Base-by-base conservation (phyloP, 2,888 invertebrate species). In the Papilio protenor region DNA sequence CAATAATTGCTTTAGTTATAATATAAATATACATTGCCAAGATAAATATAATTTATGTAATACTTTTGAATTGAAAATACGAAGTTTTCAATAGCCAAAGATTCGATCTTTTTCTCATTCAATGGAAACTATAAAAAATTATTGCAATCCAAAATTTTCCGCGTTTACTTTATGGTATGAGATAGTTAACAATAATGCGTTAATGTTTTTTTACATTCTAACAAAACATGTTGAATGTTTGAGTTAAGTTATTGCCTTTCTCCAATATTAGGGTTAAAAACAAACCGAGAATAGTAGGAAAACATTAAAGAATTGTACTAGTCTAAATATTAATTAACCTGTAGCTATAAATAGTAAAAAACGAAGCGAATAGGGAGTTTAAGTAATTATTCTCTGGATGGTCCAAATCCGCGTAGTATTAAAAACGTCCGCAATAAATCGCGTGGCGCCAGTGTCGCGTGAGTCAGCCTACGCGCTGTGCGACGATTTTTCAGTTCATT, bases 371-470 rank as follows among this genome's bases (percentile, higher is more conserved):
- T 79, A 78, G 81, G 76, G 73, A 77, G 76, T 81, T 72, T 82
- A 82, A 84, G 81, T 81, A 83, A 83, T 84, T 84, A 83, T 83
- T 82, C 78, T 80, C 78, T 78, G 81, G 82, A 82, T 81, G 83
- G 83, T 84, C 82, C 84, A 84, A 85, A 86, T 84, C 83, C 84
- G 80, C 78, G 85, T 86, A 87, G 87, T 89, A 87, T 84, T 81
- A 80, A 83, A 83, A 85, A 85, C 85, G 86, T 80, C 87, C 87
- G 83, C 85, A 73, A 90, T 92, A 92, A 92, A 93, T 93, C 90
- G 86, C 81, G 83, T 85, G 93, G 93, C 93, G 93, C 93, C 93
- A 91, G 85, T 76, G 84, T 81, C 83, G 81, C 78, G 85, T 91
- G 92, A 91, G 82, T 93, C 92, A 92, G 79, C 83, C 84, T 81